Base-by-base conservation (phyloP, 2,888 invertebrate species). In the Clivina fossor region DNA sequence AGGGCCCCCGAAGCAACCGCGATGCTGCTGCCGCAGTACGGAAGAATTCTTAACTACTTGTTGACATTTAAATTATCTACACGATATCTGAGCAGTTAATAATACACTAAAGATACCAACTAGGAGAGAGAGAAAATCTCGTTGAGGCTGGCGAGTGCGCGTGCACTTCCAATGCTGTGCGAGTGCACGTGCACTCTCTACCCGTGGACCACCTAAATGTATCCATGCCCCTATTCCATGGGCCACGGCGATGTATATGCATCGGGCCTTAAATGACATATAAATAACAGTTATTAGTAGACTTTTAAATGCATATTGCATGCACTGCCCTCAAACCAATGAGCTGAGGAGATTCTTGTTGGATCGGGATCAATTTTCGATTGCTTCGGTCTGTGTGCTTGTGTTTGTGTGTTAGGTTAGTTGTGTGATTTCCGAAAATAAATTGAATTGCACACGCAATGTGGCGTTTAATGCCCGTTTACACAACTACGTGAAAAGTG, bases 11-110 rank as follows among this genome's bases (percentile, higher is more conserved):
- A 20, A 20, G 9, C 38, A 15, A 11, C 18, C 48, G 37, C 35
- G 22, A 13, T 8, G 48, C 37, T 26, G 11, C 50, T 15, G 30
- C 58, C 49, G 57, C 59, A 57, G n/a, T n/a, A n/a, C n/a, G n/a
- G n/a, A n/a, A n/a, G 60, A 57, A 58, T 59, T 57, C 59, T 57
- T 62, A 63, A 63, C 63, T 60, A 61, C 61, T 59, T 62, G 63
- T 64, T 63, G 63, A 64, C 64, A 64, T 64, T 63, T 63, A 63
- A 64, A 64, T 64, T 63, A 64, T 62, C 63, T 63, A 50, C 62
- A 63, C 64, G 64, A 63, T 61, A 61, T 63, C 58, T 59, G 58
- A 56, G 54, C 61, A 47, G 61, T 53, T 63, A 64, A 64, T 63
- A 62, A 63, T 59, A 63, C 60, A 53, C 43, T n/a, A 18, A 20